These are phyloP conservation scores for Mormyrops boulengeri DNA, from an alignment of 2,797 vertebrate species.

Conservation along the genomic window DNA sequence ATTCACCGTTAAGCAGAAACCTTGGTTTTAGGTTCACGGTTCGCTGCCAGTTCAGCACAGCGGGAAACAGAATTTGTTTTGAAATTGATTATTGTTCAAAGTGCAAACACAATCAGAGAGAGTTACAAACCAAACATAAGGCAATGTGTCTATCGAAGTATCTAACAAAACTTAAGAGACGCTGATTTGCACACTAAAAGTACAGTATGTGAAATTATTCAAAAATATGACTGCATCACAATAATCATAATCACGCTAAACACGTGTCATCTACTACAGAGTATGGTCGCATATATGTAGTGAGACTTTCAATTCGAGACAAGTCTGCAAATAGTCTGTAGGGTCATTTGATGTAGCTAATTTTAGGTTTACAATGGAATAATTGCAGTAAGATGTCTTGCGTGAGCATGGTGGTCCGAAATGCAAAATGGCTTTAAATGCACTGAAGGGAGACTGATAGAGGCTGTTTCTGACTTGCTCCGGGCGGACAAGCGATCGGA, in stretches of 20 bases:
- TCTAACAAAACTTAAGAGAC: neutral
- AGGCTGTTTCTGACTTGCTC: neutral
- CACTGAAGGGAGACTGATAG: neutral
- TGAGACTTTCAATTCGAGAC: neutral
- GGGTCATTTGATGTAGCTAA: neutral
- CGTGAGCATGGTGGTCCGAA: neutral
- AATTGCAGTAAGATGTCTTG: neutral
- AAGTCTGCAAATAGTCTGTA: neutral
- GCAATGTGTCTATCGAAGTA: neutral
- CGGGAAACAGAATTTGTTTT: neutral
- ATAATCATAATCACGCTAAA: neutral
- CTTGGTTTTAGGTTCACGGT: neutral
- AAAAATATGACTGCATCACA: neutral
- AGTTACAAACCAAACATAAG: neutral
- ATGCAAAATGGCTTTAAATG: neutral
- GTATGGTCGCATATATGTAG: neutral
- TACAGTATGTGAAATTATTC: neutral
- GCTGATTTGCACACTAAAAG: neutral
- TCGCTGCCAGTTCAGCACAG: neutral
- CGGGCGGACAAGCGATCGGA: neutral
- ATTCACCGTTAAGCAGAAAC: neutral
- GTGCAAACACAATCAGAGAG: neutral
- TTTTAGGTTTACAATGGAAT: neutral
- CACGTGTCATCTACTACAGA: neutral
- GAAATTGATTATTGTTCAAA: neutral